Base-by-base conservation (phyloP, 2,113 vertebrate genomes). In the Pelusios castaneus region DNA sequence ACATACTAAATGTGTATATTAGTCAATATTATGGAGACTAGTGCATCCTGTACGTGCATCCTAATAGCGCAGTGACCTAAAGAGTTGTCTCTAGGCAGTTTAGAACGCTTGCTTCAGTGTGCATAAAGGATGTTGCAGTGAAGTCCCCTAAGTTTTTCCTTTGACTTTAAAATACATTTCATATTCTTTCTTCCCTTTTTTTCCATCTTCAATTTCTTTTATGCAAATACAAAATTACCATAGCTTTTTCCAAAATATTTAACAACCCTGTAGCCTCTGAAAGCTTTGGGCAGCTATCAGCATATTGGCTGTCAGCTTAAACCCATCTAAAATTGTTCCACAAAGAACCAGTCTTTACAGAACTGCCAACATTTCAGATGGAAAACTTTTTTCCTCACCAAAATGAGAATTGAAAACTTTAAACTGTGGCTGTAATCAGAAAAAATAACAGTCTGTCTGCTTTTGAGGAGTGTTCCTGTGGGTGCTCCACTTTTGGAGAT, bases 281-380 rank as follows among this genome's bases (percentile, higher is more conserved):
- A 91, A 21, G n/a, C 76, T 45, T 60, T 60, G 60, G 41, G 83
- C 52, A 55, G 58, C 82, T 88, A 94, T 92, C 70, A 31, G 17
- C 91, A 89, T 96, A 91, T 87, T 83, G 41, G 8, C 88, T 92
- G 11, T 80, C 58, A 70, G 63, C 43, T 81, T 85, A 82, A 95
- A 70, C 84, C 76, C 60, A 27, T 38, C 49, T 80, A 54, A 92
- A 89, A 29, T 55, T 78, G 76, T 47, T 47, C 92, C 63, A 93
- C 54, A 84, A 88, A 45, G 75, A 90, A 76, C 47, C 27, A 17
- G 1, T 91, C 27, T 90, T 92, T 83, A 51, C 31, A 81, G 54
- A 80, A 80, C 43, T 85, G 8, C 19, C n/a, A 12, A 6, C 8
- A 29, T 85, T 95, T 84, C 70, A 89, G 91, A 83, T 67, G 34